phyloP scores from a whole-genome alignment of 2,888 invertebrate species.

The Caenorhabditis sp. region DNA sequence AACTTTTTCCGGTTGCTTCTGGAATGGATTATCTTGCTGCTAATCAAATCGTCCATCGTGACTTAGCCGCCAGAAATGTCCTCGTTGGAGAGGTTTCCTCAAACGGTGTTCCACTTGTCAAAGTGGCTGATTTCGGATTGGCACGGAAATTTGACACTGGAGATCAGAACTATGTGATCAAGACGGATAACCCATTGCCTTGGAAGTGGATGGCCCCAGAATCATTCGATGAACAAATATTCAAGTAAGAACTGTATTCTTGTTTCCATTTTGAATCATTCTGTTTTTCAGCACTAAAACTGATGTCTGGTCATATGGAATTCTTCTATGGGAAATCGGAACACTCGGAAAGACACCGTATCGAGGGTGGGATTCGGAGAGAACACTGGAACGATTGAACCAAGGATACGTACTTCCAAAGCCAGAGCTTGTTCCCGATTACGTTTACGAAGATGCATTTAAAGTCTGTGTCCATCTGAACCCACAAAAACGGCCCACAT shows the following conservation, averaged over 20 bases:
- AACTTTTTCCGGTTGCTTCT: slow-evolving; percentile 43
- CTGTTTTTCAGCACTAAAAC: slow-evolving; percentile 60
- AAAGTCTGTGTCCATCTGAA: slow-evolving; percentile 40
- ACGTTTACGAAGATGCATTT: slow-evolving; percentile 60
- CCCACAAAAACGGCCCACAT: slow-evolving; percentile 49
- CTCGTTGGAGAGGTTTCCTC: slow-evolving; percentile 63
- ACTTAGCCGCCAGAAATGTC: slow-evolving; percentile 62
- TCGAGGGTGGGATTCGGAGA: slow-evolving; percentile 51
- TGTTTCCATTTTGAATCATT: neutral
- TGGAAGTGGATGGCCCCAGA: slow-evolving; percentile 65
- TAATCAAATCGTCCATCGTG: slow-evolving; percentile 55
- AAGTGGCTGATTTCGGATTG: slow-evolving; percentile 63
- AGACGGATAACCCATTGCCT: slow-evolving; percentile 43
- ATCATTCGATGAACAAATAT: slow-evolving; percentile 26
- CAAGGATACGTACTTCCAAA: slow-evolving; percentile 36
- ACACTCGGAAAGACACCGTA: slow-evolving; percentile 58
- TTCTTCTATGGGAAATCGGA: slow-evolving; percentile 66
- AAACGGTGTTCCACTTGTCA: slow-evolving; percentile 57
- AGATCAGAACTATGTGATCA: slow-evolving; percentile 38
- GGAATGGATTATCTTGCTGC: slow-evolving; percentile 63
- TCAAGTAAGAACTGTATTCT: slow-evolving; percentile 36
- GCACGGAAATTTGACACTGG: slow-evolving; percentile 41
- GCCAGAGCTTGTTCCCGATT: slow-evolving; percentile 55
- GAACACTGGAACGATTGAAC: slow-evolving; percentile 41
- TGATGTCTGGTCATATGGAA: slow-evolving; percentile 67